Base-by-base conservation (phyloP, 2,888 invertebrate species). In the Noctua pronuba region DNA sequence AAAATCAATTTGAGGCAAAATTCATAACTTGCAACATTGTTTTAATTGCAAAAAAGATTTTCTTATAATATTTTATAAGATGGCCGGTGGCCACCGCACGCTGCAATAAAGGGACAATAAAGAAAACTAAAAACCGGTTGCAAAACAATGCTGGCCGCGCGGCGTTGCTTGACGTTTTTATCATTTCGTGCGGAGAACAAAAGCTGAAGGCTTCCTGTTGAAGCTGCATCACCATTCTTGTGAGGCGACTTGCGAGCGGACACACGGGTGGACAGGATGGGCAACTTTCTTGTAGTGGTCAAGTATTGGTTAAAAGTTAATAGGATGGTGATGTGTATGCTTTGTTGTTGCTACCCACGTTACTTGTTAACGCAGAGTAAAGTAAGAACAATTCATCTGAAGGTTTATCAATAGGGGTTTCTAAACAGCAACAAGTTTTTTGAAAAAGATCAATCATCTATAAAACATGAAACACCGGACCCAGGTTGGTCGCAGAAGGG, bases 131-230 rank as follows among this genome's bases (percentile, higher is more conserved):
- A 91, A 92, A 94, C 94, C 93, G 94, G 94, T 95, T 92, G 92
- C 91, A 93, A 94, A 92, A 96, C 96, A 96, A 96, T 96, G 95
- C 94, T 91, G 91, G 92, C 90, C 91, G 93, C 92, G 91, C 92
- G 93, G 95, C 89, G 89, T 87, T 93, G 93, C 95, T 94, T 96
- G 96, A 96, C 95, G 96, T 96, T 96, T 96, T 96, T 96, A 96
- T 96, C 96, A 96, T 96, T 95, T 94, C 93, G 88, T 92, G 92
- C 91, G 88, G 93, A 95, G 96, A 96, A 96, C 96, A 96, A 96
- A 96, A 95, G 96, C 93, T 92, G 93, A 93, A 93, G 93, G 95
- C 96, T 96, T 96, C 96, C 96, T 96, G 96, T 96, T 95, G 95
- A 94, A 90, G 91, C 94, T 92, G 94, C 94, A 96, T 96, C 96